Conservation (phyloP, 2,113 vertebrate genomes). For the Nannospalax galili region DNA sequence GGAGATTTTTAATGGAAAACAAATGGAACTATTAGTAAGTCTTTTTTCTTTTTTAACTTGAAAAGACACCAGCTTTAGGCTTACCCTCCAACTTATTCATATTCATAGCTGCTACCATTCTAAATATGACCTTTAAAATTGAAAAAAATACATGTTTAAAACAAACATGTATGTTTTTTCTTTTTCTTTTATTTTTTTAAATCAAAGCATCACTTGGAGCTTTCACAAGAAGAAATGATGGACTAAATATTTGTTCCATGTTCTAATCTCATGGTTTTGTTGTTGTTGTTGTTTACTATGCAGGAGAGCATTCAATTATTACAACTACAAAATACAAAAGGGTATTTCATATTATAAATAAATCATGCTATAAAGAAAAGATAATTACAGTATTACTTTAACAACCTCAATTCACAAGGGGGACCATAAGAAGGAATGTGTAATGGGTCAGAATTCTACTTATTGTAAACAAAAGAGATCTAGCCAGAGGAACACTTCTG, state of each 20-base stretch:
- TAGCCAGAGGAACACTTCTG: conserved; percentile 58
- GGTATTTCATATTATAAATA: conserved; percentile 60
- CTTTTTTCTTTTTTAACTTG: conserved; percentile 76
- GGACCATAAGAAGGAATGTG: conserved; percentile 46
- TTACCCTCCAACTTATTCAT: conserved; percentile 68
- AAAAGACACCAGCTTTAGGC: conserved; percentile 74
- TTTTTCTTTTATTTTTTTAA: no score
- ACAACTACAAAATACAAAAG: conserved; percentile 49
- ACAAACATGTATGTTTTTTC: conserved; percentile 57
- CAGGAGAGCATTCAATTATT: conserved; percentile 26
- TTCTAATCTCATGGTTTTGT: no score
- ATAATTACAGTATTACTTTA: conserved; percentile 72
- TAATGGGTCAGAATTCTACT: conserved; percentile 57
- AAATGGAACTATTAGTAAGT: conserved; percentile 78
- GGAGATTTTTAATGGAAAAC: conserved; percentile 82
- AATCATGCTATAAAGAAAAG: conserved; percentile 68
- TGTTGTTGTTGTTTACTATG: neutral
- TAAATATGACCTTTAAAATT: conserved; percentile 75
- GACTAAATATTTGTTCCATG: conserved; percentile 68
- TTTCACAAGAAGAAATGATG: conserved; percentile 2
- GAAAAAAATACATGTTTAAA: conserved; percentile 51
- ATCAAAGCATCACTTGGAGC: conserved; percentile 11
- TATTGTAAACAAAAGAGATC: conserved; percentile 71
- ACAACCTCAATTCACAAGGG: conserved; percentile 53
- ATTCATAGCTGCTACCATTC: conserved; percentile 60